Conservation (phyloP, 2,797 vertebrate genomes). For the Setipinna tenuifilis region DNA sequence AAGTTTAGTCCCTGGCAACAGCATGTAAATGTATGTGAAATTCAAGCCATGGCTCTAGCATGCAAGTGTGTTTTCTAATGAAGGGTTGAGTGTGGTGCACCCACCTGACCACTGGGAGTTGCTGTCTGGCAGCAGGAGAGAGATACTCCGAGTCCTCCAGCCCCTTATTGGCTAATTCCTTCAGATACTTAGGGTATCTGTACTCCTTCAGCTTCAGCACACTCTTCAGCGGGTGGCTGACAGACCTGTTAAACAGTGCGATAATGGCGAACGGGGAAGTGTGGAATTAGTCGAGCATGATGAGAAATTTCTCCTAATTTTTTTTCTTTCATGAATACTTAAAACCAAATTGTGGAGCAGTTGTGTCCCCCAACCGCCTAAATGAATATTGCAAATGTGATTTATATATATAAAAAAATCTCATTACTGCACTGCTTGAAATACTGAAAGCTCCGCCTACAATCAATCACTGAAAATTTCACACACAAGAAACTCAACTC, state of each 20-base stretch:
- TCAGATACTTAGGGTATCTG: conserved; percentile 60
- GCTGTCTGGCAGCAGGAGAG: conserved; percentile 48
- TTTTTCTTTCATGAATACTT: conserved; percentile 12
- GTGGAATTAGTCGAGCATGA: not conserved
- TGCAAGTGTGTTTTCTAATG: not conserved
- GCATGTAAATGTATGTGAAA: not conserved
- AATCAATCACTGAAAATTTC: not conserved
- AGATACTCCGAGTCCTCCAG: conserved; percentile 60
- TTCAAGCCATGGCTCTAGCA: too few species aligned
- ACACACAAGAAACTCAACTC: not conserved
- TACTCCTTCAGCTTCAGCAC: conserved; percentile 54
- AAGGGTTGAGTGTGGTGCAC: conserved; percentile 30
- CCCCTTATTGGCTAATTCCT: conserved; percentile 56
- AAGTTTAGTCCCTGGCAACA: not conserved
- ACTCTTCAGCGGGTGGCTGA: conserved; percentile 39
- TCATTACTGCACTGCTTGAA: not conserved
- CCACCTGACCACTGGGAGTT: conserved; percentile 65
- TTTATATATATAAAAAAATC: conserved; percentile 6
- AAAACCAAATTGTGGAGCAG: not conserved
- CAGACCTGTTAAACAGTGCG: conserved; percentile 49
- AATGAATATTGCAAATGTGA: conserved; percentile 12
- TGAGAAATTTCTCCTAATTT: not conserved
- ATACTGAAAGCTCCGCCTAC: not conserved
- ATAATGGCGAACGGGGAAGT: not conserved
- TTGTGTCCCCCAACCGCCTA: not conserved